Conservation (phyloP, 1,140 invertebrate species). For the Trypoxylus dichotomus region DNA sequence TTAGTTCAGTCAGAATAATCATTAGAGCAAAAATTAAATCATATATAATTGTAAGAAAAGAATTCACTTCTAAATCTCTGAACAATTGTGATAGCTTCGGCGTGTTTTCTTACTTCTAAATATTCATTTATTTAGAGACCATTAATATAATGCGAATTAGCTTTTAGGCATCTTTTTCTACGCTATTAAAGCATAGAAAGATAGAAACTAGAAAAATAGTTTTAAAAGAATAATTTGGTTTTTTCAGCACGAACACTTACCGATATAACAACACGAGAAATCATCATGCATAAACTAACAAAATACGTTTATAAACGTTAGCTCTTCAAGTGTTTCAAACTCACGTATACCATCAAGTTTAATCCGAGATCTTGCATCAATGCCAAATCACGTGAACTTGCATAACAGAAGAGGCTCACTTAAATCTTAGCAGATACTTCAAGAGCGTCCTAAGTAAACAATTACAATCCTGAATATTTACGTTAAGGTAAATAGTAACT, state of each 20-base stretch:
- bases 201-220: too few relatives aligned
- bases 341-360: constrained; percentile 13
- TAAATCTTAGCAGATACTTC: background rate
- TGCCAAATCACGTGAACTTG: constrained; percentile 6
- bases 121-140: too few relatives aligned
- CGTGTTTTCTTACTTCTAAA: too few relatives aligned
- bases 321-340: background rate
- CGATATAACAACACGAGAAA: background rate
- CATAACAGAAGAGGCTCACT: background rate
- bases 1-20: too few relatives aligned
- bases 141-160: too few relatives aligned
- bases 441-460: constrained; percentile 12
- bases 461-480: background rate
- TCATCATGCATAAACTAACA: background rate
- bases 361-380: background rate
- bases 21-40: too few relatives aligned
- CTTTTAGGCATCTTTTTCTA: too few relatives aligned
- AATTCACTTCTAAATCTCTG: too few relatives aligned
- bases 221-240: too few relatives aligned
- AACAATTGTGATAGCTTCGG: too few relatives aligned
- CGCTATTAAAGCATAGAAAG: too few relatives aligned
- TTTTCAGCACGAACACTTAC: background rate
- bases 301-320: background rate
- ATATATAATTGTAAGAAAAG: too few relatives aligned
- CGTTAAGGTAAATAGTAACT: background rate